Evolutionary conservation across 2,113 vertebrate species (phyloP), one percentile per base, ranked within the genome.

Genomic region (Passerina amoena): DNA sequence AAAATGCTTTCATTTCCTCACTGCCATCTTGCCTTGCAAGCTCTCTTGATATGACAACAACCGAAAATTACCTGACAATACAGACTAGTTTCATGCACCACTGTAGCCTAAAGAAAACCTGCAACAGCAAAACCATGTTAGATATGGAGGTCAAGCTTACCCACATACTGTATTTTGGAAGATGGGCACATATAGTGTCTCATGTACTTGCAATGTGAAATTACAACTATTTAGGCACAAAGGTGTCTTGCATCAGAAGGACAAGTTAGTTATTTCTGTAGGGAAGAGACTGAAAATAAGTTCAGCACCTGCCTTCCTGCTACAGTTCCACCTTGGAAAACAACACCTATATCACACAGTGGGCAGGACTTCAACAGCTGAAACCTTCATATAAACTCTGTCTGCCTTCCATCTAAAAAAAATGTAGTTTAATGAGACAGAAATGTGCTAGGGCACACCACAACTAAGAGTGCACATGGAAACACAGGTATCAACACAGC

Each of bases 261-360:
- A 1, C 64, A 37, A 61, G 27, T 48, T 40, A 61, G 17, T 33
- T 89, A 23, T 17, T 89, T 88, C 80, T 91, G 25, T 37, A 61
- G 37, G 33, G 68, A 86, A 82, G 14, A 79, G 18, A 48, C n/a
- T 14, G 50, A 77, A 85, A 92, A 20, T 15, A 65, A 66, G 54
- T 35, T 50, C 23, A 51, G 51, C n/a, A 61, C 63, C 24, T 60
- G 66, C 63, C 45, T 78, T 54, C 20, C 68, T 95, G 40, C 70
- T 71, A 28, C 12, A 68, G 35, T 50, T 82, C 38, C 44, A 72
- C n/a, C 48, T 59, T 48, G 44, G 71, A 72, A 76, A 63, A 75
- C 0, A 0, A 37, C 71, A 65, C 8, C 48, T 40, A 0, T 9
- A 79, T 8, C 50, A 42, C 30, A 38, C 25, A 66, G 28, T 5